Base-by-base conservation (phyloP, 2,797 vertebrate species). In the Ficedula albicollis region DNA sequence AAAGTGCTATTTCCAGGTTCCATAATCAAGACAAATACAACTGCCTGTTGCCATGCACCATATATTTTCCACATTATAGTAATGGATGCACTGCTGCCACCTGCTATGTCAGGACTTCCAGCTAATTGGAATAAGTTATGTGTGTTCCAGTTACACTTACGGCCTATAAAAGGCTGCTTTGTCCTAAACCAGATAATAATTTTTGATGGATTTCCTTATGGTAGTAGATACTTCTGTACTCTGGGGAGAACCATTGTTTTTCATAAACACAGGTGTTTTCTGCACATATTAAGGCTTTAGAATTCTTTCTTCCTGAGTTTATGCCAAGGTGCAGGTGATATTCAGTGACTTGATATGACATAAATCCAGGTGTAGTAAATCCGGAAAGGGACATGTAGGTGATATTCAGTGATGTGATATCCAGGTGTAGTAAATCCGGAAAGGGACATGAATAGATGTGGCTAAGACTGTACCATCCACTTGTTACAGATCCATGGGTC, bases 41-140 rank as follows among this genome's bases (percentile, higher is more conserved):
- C 78, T 64, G 91, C 81, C 39, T 84, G 94, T 96, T 89, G 93
- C 90, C 88, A 90, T 93, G 86, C 81, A 77, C 78, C 70, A 18
- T 96, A 75, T 92, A 90, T 96, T 96, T 97, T 90, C 95, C 89
- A 66, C 86, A 94, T 66, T 74, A 85, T 93, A 77, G 75, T 94
- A 95, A 90, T 92, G 93, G 77, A 95, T 94, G 78, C 93, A 43
- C 83, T 77, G 59, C 83, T 97, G 60, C 88, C 86, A 94, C 97
- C 83, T 93, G 95, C 49, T 94, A 79, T 97, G 96, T 97, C 93
- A 97, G 87, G 89, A 92, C 83, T 96, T 96, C 54, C 78, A 94
- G 83, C 95, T 98, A 98, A 97, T 96, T 98, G 94, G 96, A 70
- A 72, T 97, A 97, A 97, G 51, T 97, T 97, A 96, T 97, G 91